A percentile compares a stretch with the other conserved stretches of the same genome.
Evolutionary conservation across 2,888 invertebrate genomes (phyloP).

Genomic region (Periphyllus acericola): DNA sequence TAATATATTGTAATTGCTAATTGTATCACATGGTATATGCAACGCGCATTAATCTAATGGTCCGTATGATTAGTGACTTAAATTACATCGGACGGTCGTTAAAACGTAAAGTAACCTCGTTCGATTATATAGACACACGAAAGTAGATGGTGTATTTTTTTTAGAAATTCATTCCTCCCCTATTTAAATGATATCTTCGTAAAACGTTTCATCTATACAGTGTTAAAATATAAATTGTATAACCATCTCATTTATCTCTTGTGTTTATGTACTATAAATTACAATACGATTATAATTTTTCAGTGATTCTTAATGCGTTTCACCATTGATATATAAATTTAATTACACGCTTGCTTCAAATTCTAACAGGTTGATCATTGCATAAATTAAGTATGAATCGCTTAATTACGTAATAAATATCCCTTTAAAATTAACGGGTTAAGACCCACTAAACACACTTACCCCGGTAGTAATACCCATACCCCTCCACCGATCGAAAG

Average conservation of each 20-base stretch:
- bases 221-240: no score
- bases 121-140: background rate
- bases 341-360: slow-evolving; percentile 8
- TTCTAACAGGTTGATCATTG: slow-evolving; percentile 19
- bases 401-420: slow-evolving; percentile 27
- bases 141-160: background rate
- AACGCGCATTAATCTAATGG: background rate
- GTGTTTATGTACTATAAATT: no score
- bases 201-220: background rate
- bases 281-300: no score
- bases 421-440: slow-evolving; percentile 46
- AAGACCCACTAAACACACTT: slow-evolving; percentile 20
- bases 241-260: no score
- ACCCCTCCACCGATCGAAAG: background rate
- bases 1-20: background rate
- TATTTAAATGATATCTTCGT: background rate
- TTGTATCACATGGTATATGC: background rate
- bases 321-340: slow-evolving; percentile 8
- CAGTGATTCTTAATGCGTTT: background rate
- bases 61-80: background rate
- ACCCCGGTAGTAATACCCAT: slow-evolving; percentile 34
- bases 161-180: background rate
- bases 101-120: background rate
- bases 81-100: background rate
- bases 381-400: slow-evolving; percentile 26